Percentiles rank a stretch among this genome's conserved stretches.
phyloP scores from a whole-genome alignment of 1,140 invertebrate genomes.

The Drosophila bocqueti region DNA sequence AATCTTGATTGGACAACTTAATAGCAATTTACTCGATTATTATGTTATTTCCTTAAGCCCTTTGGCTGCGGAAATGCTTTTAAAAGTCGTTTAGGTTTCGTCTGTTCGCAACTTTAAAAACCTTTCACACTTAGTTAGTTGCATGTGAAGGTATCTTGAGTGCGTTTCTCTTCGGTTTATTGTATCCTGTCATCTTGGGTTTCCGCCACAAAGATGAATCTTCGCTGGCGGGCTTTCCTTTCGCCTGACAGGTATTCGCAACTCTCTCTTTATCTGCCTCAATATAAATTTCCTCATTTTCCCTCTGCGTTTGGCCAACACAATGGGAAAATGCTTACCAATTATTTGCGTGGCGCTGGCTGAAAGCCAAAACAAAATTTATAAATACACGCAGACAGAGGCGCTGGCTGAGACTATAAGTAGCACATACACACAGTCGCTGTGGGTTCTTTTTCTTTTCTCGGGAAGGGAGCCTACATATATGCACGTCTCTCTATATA shows the following conservation, averaged over 20 bases:
- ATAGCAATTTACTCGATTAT: not conserved
- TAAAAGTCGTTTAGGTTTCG: not conserved
- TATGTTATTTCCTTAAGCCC: not conserved
- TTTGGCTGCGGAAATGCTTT: not conserved
- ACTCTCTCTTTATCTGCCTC: slow-evolving; percentile 3
- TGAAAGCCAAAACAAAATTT: slow-evolving; percentile 69
- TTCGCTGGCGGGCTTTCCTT: slow-evolving; percentile 34
- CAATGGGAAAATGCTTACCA: slow-evolving; percentile 73
- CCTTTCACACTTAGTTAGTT: slow-evolving; percentile 38
- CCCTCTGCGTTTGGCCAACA: slow-evolving; percentile 45
- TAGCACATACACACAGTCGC: slow-evolving; percentile 51
- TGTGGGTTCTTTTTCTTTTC: slow-evolving; percentile 4
- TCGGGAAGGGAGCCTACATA: slow-evolving; percentile 30
- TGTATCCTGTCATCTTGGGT: slow-evolving; percentile 51
- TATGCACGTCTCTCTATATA: slow-evolving; percentile 67
- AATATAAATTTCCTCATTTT: slow-evolving; percentile 9
- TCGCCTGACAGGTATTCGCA: slow-evolving; percentile 65
- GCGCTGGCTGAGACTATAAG: slow-evolving; percentile 56
- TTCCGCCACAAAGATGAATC: slow-evolving; percentile 23
- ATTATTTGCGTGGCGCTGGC: slow-evolving; percentile 80
- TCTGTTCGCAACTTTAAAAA: slow-evolving; percentile 61
- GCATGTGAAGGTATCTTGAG: slow-evolving; percentile 61
- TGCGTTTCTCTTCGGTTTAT: slow-evolving; percentile 31
- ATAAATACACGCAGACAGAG: slow-evolving; percentile 68
- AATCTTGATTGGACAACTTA: slow-evolving; percentile 5